Base-by-base conservation (phyloP, 2,797 vertebrate genomes). In the Leptodactylus fallax region DNA sequence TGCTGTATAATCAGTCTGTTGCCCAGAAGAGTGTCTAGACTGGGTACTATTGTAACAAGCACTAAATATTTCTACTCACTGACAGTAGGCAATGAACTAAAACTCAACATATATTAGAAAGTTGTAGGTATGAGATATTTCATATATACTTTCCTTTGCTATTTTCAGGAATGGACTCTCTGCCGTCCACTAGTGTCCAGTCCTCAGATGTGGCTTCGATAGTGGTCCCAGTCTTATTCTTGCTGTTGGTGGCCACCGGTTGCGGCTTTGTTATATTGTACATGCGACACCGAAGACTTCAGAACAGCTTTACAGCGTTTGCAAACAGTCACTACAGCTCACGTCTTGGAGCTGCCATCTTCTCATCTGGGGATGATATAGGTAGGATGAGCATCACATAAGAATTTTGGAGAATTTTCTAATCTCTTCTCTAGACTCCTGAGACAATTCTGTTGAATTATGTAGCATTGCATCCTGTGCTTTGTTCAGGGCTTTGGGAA, bases 311-410 rank as follows among this genome's bases (percentile, higher is more conserved):
- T 89, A 98, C 96, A 0, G 96, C 98, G 82, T 99, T 99, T 0
- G 96, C 98, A 83, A 99, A 99, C 92, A 99, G 98, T 90, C 98
- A 99, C 94, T 99, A 99, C 93, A 99, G 97, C 94, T 99, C 98
- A 10, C 96, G 98, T 76, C 95, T 99, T 72, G 98, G 98, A 67
- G 97, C 98, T 0, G 98, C 98, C 89, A 97, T 99, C 90, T 99
- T 99, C 95, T 99, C 98, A 87, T 98, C 98, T 0, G 98, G 98
- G 60, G 98, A 99, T 0, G 98, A 99, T 86, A 95, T 99, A 90
- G 98, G 98, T 99, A 93, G 89, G 93, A 90, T 1, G 16, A 49
- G 14, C 23, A 25, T 12, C 25, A 16, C 3, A 14, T 25, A 0
- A 25, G 11, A 6, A 25, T 13, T 14, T 16, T 6, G 12, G 23